A percentile compares a stretch with the other conserved stretches of the same genome.
phyloP scores from a whole-genome alignment of 2,113 vertebrate genomes.

The Dolichallabes microphthalmus region DNA sequence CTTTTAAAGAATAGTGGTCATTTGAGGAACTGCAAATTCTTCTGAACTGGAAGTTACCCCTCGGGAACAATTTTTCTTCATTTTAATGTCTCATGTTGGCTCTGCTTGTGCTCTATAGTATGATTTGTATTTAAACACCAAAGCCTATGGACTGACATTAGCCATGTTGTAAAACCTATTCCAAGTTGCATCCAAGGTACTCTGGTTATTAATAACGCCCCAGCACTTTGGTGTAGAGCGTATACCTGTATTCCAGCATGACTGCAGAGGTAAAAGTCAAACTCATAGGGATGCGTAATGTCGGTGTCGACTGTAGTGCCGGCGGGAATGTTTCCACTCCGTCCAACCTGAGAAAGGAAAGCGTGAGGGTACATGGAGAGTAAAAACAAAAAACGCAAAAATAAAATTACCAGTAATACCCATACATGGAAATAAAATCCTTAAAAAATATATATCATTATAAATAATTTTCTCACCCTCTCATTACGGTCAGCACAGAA shows the following conservation, averaged over 20 bases:
- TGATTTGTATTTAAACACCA: background rate
- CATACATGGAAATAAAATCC: background rate
- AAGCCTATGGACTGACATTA: background rate
- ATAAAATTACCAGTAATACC: background rate
- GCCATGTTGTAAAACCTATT: background rate
- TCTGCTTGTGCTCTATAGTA: background rate
- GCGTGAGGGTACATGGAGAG: too few relatives aligned
- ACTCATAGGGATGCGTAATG: conserved; percentile 95
- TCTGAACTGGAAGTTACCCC: background rate
- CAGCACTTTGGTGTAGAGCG: background rate
- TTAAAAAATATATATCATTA: background rate
- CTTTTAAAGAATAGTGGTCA: too few relatives aligned
- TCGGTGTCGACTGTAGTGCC: conserved; percentile 97
- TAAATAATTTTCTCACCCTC: conserved; percentile 76
- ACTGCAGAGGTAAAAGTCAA: conserved; percentile 99
- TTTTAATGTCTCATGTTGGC: background rate
- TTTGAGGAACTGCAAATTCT: too few relatives aligned
- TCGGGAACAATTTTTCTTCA: background rate
- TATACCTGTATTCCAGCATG: conserved; percentile 96
- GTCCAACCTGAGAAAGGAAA: conserved; percentile 79
- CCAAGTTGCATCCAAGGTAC: background rate
- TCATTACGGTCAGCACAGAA: conserved; percentile 95
- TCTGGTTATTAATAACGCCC: background rate
- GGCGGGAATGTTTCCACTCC: conserved; percentile 96
- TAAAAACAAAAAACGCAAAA: background rate